Base-by-base conservation (phyloP, 2,113 vertebrate genomes). In the Lasiurus cinereus region DNA sequence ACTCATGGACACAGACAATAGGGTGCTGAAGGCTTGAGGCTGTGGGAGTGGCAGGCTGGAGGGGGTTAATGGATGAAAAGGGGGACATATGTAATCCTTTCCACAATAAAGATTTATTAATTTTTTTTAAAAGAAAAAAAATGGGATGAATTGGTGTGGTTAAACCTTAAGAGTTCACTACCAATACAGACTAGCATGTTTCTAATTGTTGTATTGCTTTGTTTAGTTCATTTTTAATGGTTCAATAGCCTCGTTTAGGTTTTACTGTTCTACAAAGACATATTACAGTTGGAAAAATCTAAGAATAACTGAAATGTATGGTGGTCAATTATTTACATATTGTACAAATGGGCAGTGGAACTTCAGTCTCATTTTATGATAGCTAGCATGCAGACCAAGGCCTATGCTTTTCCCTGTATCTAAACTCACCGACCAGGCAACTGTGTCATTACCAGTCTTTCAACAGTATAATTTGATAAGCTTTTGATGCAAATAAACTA, bases 241-340 rank as follows among this genome's bases (percentile, higher is more conserved):
- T 2, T 54, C n/a, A n/a, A 46, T 36, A 54, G 19, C 50, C 31
- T 16, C 72, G 3, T 43, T 6, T 59, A 14, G 1, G 10, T 77
- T 5, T 76, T 90, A 62, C 46, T 94, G 24, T 13, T 66, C 77
- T 83, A 79, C 87, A 88, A 86, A 94, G 72, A 64, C 59, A 85
- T 43, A 18, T 36, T 83, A 70, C 0, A 1, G 76, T 56, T 66
- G 46, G 48, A 76, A 12, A 18, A 16, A 46, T 43, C 6, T 82
- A 22, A 94, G 39, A 89, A 36, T 69, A 83, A 39, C 66, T 46
- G 31, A 85, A 74, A 94, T 89, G 12, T 76, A n/a, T 19, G 4
- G 4, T 80, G 54, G 3, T 66, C 16, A 83, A 6, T 92, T 59
- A 83, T 84, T 54, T 74, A 16, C 36, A 24, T 69, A 15, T 77